A percentile compares a stretch with the other conserved stretches of the same genome.
These are phyloP conservation scores for Sycophila texana DNA, from an alignment of 2,888 invertebrate genomes.

Conservation along the genomic window DNA sequence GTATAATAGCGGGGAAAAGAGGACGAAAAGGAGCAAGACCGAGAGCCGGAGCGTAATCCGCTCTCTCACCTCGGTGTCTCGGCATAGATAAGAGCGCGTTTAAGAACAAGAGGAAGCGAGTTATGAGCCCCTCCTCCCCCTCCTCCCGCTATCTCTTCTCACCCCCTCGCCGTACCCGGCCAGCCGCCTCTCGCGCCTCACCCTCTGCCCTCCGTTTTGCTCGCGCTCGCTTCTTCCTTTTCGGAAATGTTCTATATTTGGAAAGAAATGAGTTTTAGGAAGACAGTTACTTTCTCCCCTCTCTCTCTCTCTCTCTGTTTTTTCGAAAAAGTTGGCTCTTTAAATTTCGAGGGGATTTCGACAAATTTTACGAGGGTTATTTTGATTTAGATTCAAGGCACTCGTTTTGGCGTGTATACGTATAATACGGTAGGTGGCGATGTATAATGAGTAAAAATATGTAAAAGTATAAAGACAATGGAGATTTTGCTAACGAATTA, in stretches of 20 bases:
- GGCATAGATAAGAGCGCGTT: constrained; percentile 52
- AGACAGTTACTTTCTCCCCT: too few species aligned
- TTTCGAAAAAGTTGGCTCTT: too few species aligned
- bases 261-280: not conserved
- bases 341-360: too few species aligned
- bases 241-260: not conserved
- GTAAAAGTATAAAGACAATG: too few species aligned
- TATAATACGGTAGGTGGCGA: too few species aligned
- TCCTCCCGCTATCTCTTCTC: constrained; percentile 1
- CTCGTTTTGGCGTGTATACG: too few species aligned
- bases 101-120: constrained; percentile 50
- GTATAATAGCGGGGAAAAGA: not conserved
- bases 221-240: constrained; percentile 6
- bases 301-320: too few species aligned
- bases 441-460: too few species aligned
- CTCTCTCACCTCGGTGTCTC: constrained; percentile 35
- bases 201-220: not conserved
- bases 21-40: not conserved
- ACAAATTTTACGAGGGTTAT: too few species aligned
- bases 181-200: too few species aligned
- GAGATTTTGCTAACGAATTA: too few species aligned
- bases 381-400: too few species aligned
- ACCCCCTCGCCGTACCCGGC: not conserved
- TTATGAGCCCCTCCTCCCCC: constrained; percentile 40
- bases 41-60: constrained; percentile 41